Base-by-base conservation (phyloP, 2,888 invertebrate species). In the Chrysolina oricalcia region DNA sequence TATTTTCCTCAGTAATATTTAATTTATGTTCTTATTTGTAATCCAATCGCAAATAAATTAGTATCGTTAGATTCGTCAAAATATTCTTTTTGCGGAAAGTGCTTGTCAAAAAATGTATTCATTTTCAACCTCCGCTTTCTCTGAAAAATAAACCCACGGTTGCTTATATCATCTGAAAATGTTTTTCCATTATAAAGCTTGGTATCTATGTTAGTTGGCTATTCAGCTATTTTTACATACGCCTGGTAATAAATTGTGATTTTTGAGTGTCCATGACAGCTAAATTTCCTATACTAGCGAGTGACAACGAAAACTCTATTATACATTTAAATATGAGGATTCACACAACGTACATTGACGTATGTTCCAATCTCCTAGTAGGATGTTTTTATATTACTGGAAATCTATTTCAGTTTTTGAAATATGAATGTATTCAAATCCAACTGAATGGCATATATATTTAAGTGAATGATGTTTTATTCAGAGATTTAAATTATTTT, bases 201-300 rank as follows among this genome's bases (percentile, higher is more conserved):
- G 17, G 17, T 48, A 48, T 48, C 17, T n/a, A 17, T 48, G 15
- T 48, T 11, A 53, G 21, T 21, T 56, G 56, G 23, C 13, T 56
- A 23, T 56, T 13, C 23, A 23, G 19, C 23, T 11, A 56, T 56
- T 56, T 56, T 23, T 56, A 17, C 48, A 23, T 56, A 23, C 23
- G 56, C 56, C 56, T 56, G 13, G 56, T 23, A 21, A 56, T 56
- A 56, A 56, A 56, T 56, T 23, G 56, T 56, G 19, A 56, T 56
- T 56, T 56, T 23, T 56, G 19, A 56, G 23, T 56, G 56, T 56
- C 23, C 21, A 21, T 56, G 56, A 56, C 56, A 56, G 56, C 23
- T 56, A 56, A 56, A 56, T 56, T 56, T 56, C 56, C 56, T 56
- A 6, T 56, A 5, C 19, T 13, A 56, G 5, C 23, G 19, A 21